These are phyloP conservation scores for Harpagifer antarcticus DNA, from an alignment of 2,797 vertebrate genomes.

Conservation along the genomic window DNA sequence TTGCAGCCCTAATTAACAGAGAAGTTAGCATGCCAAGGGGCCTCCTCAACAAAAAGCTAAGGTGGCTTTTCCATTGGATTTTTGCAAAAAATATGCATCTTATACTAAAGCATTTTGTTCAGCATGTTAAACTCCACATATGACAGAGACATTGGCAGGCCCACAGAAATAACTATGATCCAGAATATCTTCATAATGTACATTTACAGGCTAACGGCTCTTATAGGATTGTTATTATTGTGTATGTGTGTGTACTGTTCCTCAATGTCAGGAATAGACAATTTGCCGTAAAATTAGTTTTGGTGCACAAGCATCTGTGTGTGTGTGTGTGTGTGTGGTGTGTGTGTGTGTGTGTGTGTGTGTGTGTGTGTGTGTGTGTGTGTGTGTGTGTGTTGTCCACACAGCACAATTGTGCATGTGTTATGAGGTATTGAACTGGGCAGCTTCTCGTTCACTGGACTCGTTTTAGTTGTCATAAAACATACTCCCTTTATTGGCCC, in stretches of 20 bases:
- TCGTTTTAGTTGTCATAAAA: slow-evolving; percentile 84
- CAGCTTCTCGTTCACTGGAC: slow-evolving; percentile 66
- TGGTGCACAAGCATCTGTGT: slow-evolving; percentile 23
- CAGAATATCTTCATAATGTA: too few species aligned
- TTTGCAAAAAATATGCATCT: too few species aligned
- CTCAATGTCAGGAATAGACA: slow-evolving; percentile 23
- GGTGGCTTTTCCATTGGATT: too few species aligned
- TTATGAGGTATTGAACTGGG: slow-evolving; percentile 86
- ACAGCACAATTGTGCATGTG: slow-evolving; percentile 70
- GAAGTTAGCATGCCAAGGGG: too few species aligned
- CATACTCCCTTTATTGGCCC: slow-evolving; percentile 81
- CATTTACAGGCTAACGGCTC: not conserved
- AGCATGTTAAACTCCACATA: too few species aligned
- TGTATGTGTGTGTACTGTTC: not conserved
- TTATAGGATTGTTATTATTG: not conserved
- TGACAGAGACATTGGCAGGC: too few species aligned
- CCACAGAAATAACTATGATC: too few species aligned
- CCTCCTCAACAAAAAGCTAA: too few species aligned
- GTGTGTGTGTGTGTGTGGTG: slow-evolving; percentile 16
- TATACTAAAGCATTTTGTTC: too few species aligned
- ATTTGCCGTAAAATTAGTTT: slow-evolving; percentile 45
- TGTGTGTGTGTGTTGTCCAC: slow-evolving; percentile 57
- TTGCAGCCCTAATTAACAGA: too few species aligned
- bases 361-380: slow-evolving; percentile 23
- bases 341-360: slow-evolving; percentile 37